A percentile compares a stretch with the other conserved stretches of the same genome.
phyloP scores from a whole-genome alignment of 64 coral and sea anemone genomes.

The Cladopsammia gracilis region DNA sequence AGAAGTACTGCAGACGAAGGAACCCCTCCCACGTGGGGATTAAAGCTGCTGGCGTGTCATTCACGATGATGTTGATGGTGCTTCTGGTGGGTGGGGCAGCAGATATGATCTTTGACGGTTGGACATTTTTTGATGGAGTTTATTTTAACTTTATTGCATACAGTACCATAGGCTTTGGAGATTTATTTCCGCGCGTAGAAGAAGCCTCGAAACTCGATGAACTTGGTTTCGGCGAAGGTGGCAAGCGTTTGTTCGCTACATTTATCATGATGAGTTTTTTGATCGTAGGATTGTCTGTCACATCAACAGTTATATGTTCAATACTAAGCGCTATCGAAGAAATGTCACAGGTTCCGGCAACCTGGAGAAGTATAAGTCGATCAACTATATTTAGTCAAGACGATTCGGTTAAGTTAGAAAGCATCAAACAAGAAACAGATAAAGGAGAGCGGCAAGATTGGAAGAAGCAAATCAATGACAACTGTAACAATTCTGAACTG shows the following conservation, averaged over 20 bases:
- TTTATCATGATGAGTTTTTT: constrained; percentile 69
- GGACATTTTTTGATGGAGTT: constrained; percentile 90
- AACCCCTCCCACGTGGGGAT: constrained; percentile 35
- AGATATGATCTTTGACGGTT: constrained; percentile 82
- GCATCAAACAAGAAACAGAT: not conserved
- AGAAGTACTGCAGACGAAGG: not conserved
- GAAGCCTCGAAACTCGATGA: constrained; percentile 74
- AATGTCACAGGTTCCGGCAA: constrained; percentile 52
- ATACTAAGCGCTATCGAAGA: constrained; percentile 80
- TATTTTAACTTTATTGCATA: constrained; percentile 88
- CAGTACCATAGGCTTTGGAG: constrained; percentile 88
- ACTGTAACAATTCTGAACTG: not conserved
- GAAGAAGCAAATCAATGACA: not conserved
- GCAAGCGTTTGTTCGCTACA: constrained; percentile 77
- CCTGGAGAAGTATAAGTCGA: constrained; percentile 18
- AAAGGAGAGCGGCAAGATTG: no score
- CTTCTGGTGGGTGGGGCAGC: constrained; percentile 67
- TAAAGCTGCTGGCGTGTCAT: constrained; percentile 68
- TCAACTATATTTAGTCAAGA: not conserved
- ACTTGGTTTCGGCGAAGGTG: constrained; percentile 68
- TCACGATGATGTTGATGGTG: constrained; percentile 70
- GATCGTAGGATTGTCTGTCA: constrained; percentile 74
- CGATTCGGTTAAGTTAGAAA: not conserved
- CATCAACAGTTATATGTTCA: constrained; percentile 77
- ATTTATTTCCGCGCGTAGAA: constrained; percentile 83